Percentiles rank a stretch among this genome's conserved stretches.
Evolutionary conservation across 2,888 invertebrate species (phyloP).

Genomic region (Busseola fusca): DNA sequence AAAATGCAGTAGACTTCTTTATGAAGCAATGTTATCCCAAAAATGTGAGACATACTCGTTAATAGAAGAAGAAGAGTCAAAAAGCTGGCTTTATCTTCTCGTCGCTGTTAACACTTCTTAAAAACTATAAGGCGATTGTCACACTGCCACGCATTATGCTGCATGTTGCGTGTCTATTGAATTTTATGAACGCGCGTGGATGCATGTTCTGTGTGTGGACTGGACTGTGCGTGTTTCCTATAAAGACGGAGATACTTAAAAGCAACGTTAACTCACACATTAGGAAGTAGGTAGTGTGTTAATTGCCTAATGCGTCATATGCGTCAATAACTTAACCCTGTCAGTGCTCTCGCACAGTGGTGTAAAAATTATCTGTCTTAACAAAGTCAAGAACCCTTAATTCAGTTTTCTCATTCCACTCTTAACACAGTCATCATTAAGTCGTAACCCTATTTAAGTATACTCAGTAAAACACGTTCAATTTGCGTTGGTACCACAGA

Average conservation of each 20-base stretch:
- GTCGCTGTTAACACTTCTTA: not conserved
- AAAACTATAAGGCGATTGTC: no score
- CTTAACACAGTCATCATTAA: constrained; percentile 59
- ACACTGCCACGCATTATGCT: no score
- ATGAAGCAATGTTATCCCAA: not conserved
- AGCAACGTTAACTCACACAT: no score
- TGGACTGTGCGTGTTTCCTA: no score
- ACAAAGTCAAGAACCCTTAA: constrained; percentile 32
- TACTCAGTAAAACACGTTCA: constrained; percentile 55
- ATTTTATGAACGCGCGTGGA: no score
- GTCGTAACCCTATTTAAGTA: constrained; percentile 60
- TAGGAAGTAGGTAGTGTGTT: no score
- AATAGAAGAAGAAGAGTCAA: not conserved
- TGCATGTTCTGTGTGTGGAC: no score
- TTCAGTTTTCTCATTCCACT: constrained; percentile 39
- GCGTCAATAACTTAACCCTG: not conserved
- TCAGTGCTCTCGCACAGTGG: not conserved
- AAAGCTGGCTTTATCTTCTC: not conserved
- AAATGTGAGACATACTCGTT: not conserved
- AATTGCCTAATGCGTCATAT: no score
- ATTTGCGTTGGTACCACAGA: constrained; percentile 59
- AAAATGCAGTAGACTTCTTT: not conserved
- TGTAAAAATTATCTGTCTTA: not conserved
- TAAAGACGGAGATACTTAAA: no score
- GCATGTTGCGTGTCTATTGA: no score